A percentile compares a stretch with the other conserved stretches of the same genome.
These are phyloP conservation scores for Morinoia aosen DNA, from an alignment of 2,888 invertebrate species.

Conservation along the genomic window DNA sequence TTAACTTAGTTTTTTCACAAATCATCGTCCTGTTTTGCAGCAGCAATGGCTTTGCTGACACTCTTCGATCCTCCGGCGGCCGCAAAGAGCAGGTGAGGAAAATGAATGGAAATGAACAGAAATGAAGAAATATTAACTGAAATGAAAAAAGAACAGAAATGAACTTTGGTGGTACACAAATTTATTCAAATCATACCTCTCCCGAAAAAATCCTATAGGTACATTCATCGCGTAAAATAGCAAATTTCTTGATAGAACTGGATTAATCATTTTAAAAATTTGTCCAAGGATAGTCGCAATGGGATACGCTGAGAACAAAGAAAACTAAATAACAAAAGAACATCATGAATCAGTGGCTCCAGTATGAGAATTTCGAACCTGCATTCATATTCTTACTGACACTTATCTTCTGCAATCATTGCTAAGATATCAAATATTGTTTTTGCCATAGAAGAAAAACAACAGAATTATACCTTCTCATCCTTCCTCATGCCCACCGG, in stretches of 20 bases:
- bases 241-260: background rate
- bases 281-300: no score
- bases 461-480: background rate
- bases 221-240: background rate
- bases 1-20: background rate
- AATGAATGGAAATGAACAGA: background rate
- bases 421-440: background rate
- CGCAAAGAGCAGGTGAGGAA: background rate
- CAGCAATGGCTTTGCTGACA: constrained; percentile 34
- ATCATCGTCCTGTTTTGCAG: background rate
- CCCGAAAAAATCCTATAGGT: background rate
- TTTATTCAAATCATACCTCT: background rate
- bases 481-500: background rate
- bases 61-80: background rate
- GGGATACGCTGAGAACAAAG: no score
- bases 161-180: no score
- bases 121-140: no score
- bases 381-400: background rate
- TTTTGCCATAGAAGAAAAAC: background rate
- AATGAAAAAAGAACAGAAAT: no score
- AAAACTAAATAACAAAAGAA: background rate
- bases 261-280: no score
- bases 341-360: background rate
- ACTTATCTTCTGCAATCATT: background rate
- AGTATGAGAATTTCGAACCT: background rate